Evolutionary conservation across 35 echinoderm and acorn worm species (phyloP).

Genomic region (Holothuria glaberrima): DNA sequence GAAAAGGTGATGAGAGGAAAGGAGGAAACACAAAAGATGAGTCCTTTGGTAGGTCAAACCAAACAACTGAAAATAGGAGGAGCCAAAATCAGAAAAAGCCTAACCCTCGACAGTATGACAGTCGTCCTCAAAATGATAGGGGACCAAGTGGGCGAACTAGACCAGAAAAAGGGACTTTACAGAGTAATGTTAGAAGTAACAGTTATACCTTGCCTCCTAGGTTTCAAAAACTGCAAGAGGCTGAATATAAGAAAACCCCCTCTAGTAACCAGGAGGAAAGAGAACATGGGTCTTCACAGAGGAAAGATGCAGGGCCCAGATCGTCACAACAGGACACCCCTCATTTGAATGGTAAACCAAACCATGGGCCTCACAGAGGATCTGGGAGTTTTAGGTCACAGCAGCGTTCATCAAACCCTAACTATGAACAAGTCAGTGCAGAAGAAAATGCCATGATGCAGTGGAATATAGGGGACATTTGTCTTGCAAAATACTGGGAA

Average conservation of each 20-base stretch:
- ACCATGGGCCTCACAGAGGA: slow-evolving; percentile 3
- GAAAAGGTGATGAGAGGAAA: slow-evolving; percentile 43
- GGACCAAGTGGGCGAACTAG: slow-evolving; percentile 3
- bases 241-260: slow-evolving; percentile 2
- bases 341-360: slow-evolving; percentile 24
- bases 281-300: slow-evolving; percentile 1
- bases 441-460: background rate
- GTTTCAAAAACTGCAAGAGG: slow-evolving; percentile 67
- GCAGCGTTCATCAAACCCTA: background rate
- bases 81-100: slow-evolving; percentile 13
- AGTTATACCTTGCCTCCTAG: slow-evolving; percentile 53
- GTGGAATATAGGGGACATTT: slow-evolving; percentile 71
- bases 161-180: background rate
- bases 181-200: slow-evolving; percentile 33
- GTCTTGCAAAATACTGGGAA: slow-evolving; percentile 91
- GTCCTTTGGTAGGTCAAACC: background rate
- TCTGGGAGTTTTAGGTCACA: background rate
- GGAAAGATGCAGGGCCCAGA: background rate
- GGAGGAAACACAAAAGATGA: slow-evolving; percentile 49
- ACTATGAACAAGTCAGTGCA: slow-evolving; percentile 4
- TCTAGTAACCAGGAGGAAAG: background rate
- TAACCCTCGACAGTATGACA: slow-evolving; percentile 19
- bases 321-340: slow-evolving; percentile 4
- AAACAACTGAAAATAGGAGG: background rate
- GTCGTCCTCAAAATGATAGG: slow-evolving; percentile 30